These are phyloP conservation scores for Caranx ignobilis DNA, from an alignment of 2,113 vertebrate species.

Conservation along the genomic window DNA sequence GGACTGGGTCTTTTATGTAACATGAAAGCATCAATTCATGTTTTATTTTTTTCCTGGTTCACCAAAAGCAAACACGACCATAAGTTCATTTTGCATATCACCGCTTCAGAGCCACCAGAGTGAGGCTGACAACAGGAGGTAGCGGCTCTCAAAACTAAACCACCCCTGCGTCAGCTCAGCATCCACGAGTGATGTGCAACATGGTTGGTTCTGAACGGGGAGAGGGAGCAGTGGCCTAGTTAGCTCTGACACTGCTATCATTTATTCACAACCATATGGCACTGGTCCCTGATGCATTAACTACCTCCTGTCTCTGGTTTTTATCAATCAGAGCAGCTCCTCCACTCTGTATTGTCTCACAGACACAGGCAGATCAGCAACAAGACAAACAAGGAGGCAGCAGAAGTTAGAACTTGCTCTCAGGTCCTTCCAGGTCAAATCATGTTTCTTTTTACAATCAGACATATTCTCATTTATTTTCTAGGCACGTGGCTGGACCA, in stretches of 20 bases:
- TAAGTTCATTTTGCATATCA: conserved; percentile 6
- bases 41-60: conserved; percentile 15
- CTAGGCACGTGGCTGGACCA: no score
- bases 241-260: conserved; percentile 70
- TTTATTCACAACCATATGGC: conserved; percentile 79
- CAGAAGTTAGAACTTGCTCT: not conserved
- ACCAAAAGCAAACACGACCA: not conserved
- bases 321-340: conserved; percentile 25
- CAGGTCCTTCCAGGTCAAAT: no score
- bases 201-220: not conserved
- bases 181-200: conserved; percentile 17
- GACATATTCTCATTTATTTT: no score
- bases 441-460: no score
- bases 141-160: conserved; percentile 10
- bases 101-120: not conserved
- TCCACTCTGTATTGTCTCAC: conserved; percentile 1
- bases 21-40: conserved; percentile 14
- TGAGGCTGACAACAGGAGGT: not conserved
- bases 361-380: not conserved
- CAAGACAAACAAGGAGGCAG: not conserved
- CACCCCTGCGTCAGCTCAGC: not conserved
- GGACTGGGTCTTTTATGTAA: not conserved
- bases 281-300: conserved; percentile 43
- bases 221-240: conserved; percentile 64
- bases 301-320: conserved; percentile 43